Evolutionary conservation across 2,797 vertebrate species (phyloP), one percentile per base, ranked within the genome.

Genomic region (Bovichtus variegatus): DNA sequence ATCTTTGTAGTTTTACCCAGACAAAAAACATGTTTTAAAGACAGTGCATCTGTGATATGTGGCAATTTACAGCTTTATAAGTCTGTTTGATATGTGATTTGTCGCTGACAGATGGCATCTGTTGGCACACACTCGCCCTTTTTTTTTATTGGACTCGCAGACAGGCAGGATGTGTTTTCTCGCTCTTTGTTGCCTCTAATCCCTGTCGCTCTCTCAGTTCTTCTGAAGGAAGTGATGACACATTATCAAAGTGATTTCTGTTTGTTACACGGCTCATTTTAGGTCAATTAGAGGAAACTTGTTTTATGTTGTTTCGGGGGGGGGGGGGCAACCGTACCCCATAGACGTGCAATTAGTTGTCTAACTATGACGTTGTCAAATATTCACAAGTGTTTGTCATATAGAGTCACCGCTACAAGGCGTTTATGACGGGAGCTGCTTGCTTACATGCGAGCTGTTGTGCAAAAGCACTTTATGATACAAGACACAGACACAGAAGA

Each of bases 181-280:
- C 54, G 18, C 54, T 57, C 58, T 72, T n/a, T 71, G 71, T 25
- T 66, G 78, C 78, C 70, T 82, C 25, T 16, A 50, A 55, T 83
- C 59, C 41, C 74, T 60, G 80, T 76, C 61, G 54, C 53, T 81
- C 60, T 82, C 50, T 76, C 19, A 0, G 10, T 73, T 63, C 68
- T 58, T 31, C 27, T 27, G 59, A 50, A 63, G 72, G 61, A 80
- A 67, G 69, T 86, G 89, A 86, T 89, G 90, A 91, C 90, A 92
- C 72, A 76, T 72, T 80, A 87, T 92, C 86, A 91, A 89, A 91
- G 86, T 60, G 86, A 84, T 91, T 90, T 88, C 82, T 87, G 7
- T 85, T 74, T 81, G 71, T 84, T 81, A 78, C 85, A 61, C n/a
- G 43, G 60, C 73, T 84, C 88, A 87, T 91, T 34, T 85, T 84